Percentiles rank a stretch among this genome's conserved stretches.
These are phyloP conservation scores for Limenitis camilla DNA, from an alignment of 2,888 invertebrate species.

Conservation along the genomic window DNA sequence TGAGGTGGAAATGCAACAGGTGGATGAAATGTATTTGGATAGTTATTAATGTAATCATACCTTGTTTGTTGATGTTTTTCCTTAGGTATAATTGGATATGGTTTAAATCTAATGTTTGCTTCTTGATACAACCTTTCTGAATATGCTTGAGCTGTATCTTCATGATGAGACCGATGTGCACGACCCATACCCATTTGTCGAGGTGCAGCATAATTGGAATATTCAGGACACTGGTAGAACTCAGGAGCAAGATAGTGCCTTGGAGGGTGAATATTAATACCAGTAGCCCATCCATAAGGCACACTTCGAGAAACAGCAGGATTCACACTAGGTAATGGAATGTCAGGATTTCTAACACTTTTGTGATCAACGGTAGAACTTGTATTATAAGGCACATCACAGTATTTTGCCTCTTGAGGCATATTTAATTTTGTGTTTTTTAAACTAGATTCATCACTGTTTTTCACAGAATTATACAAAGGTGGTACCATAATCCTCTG, in stretches of 20 bases:
- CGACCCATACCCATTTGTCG: constrained; percentile 45
- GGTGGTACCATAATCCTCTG: constrained; percentile 66
- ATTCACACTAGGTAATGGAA: constrained; percentile 50
- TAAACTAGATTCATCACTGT: constrained; percentile 46
- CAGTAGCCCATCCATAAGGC: constrained; percentile 46
- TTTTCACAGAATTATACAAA: constrained; percentile 48
- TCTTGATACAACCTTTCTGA: constrained; percentile 55
- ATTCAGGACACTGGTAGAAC: constrained; percentile 57
- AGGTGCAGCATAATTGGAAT: constrained; percentile 50
- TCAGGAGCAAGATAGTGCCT: constrained; percentile 54
- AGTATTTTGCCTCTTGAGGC: constrained; percentile 56
- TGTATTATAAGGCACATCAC: constrained; percentile 69
- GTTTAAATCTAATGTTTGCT: constrained; percentile 56
- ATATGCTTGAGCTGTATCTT: constrained; percentile 51
- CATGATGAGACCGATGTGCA: constrained; percentile 45
- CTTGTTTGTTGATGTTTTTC: constrained; percentile 58
- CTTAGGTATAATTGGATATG: constrained; percentile 53
- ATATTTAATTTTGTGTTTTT: constrained; percentile 53
- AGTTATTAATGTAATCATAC: constrained; percentile 66
- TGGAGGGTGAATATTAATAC: constrained; percentile 44
- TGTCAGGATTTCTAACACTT: constrained; percentile 49
- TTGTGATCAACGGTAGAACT: constrained; percentile 58
- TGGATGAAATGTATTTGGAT: constrained; percentile 54
- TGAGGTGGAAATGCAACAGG: constrained; percentile 45
- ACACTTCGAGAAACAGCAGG: constrained; percentile 37